Percentiles rank a stretch among this genome's conserved stretches.
phyloP scores from a whole-genome alignment of 2,888 invertebrate genomes.

The Syrista parreyssii region DNA sequence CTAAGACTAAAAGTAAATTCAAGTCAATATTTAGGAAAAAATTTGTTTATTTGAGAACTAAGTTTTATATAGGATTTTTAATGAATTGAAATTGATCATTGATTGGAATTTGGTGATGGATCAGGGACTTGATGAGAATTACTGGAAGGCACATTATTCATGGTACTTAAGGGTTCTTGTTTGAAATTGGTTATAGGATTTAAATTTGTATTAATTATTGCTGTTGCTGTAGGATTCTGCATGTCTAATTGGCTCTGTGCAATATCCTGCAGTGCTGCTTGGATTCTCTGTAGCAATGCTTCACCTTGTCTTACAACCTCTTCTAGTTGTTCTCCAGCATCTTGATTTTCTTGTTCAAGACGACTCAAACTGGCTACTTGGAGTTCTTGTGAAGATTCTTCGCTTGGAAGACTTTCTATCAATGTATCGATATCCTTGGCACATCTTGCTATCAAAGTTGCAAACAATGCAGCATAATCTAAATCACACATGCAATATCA shows the following conservation, averaged over 20 bases:
- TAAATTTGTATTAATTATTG: conserved; percentile 57
- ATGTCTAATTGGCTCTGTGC: conserved; percentile 92
- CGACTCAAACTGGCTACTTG: conserved; percentile 84
- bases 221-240: conserved; percentile 75
- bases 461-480: conserved; percentile 94
- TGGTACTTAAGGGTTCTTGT: conserved; percentile 48
- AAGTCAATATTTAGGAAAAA: not conserved
- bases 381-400: conserved; percentile 93
- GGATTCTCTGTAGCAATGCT: conserved; percentile 86
- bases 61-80: not conserved
- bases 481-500: conserved; percentile 26
- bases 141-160: conserved; percentile 40
- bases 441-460: conserved; percentile 92
- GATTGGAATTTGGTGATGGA: conserved; percentile 49
- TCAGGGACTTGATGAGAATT: conserved; percentile 52
- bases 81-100: conserved; percentile 35
- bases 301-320: conserved; percentile 89
- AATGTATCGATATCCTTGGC: conserved; percentile 98
- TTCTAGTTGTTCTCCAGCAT: conserved; percentile 87
- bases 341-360: conserved; percentile 92
- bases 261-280: conserved; percentile 91
- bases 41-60: not conserved
- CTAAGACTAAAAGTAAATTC: not conserved
- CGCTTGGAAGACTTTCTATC: conserved; percentile 95
- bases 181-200: conserved; percentile 44